These are phyloP conservation scores for Phragmatobia fuliginosa DNA, from an alignment of 2,888 invertebrate species.

Conservation along the genomic window DNA sequence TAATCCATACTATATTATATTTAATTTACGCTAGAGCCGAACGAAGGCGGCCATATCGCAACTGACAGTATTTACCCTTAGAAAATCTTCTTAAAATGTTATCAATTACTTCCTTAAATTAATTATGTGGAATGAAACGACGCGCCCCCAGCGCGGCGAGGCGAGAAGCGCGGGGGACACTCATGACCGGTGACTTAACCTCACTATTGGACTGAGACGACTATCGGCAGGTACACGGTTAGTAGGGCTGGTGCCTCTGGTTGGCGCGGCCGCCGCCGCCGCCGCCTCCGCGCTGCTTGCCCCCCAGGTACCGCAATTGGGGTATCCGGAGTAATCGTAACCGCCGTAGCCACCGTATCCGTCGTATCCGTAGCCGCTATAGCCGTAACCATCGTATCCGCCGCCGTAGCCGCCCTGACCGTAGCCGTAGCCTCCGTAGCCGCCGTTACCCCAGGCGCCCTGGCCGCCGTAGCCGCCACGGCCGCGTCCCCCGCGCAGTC, in stretches of 20 bases:
- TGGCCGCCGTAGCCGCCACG: conserved; percentile 89
- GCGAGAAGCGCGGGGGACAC: conserved; percentile 71
- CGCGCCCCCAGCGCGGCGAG: conserved; percentile 79
- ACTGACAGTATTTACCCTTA: conserved; percentile 79
- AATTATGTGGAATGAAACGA: conserved; percentile 86
- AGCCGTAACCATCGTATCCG: conserved; percentile 91
- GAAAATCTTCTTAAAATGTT: conserved; percentile 80
- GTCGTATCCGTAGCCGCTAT: conserved; percentile 91
- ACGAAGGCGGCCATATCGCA: conserved; percentile 68
- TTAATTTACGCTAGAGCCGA: conserved; percentile 76
- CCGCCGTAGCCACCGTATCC: conserved; percentile 93
- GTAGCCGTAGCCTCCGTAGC: conserved; percentile 90
- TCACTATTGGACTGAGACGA: conserved; percentile 84
- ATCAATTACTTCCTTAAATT: conserved; percentile 81
- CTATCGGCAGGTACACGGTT: conserved; percentile 82
- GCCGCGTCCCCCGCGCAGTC: conserved; percentile 90
- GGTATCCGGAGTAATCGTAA: conserved; percentile 93
- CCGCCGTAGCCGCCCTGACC: conserved; percentile 90
- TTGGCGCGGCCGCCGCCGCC: conserved; percentile 91
- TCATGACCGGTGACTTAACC: conserved; percentile 85
- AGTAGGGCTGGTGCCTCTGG: conserved; percentile 96
- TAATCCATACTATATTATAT: conserved; percentile 85
- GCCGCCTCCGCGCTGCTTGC: conserved; percentile 93
- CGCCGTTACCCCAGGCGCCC: conserved; percentile 89
- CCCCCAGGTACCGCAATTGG: conserved; percentile 94